Base-by-base conservation (phyloP, 2,797 vertebrate genomes). In the Agapornis canus region DNA sequence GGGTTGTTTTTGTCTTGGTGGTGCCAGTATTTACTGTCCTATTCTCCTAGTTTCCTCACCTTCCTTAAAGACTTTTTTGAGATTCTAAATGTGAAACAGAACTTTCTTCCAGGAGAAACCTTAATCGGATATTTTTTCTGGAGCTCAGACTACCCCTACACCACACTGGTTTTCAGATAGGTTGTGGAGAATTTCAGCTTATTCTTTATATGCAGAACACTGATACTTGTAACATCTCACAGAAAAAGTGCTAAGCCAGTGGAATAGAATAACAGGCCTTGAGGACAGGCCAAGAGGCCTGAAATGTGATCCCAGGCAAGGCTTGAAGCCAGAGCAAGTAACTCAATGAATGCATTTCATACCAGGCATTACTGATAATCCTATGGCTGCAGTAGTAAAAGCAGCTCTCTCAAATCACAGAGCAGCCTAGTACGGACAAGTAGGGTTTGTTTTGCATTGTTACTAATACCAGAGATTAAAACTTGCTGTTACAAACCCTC, bases 361-460 rank as follows among this genome's bases (percentile, higher is more conserved):
- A 86, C 47, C 88, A 47, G 71, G 92, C 88, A 90, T 95, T 86
- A 77, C 83, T 80, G 92, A 95, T 96, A 96, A 96, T 95, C 90
- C 86, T 23, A 48, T 8, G 79, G 64, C 6, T 86, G 87, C 42
- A 84, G 81, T 31, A 94, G 77, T 39, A 89, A 92, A 92, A 88
- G 66, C 87, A 70, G 61, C 73, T 66, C 70, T 76, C 69, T 91
- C 66, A 84, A 91, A 92, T 57, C 87, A 78, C 94, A 70, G 51
- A 63, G 73, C 77, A 81, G 69, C 80, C 73, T 68, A 66, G 31
- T 14, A 64, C 0, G 2, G 82, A 94, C 80, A 95, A 89, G 56
- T 4, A 20, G 69, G 82, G 68, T 51, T 95, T 96, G 83, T 90
- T 95, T 92, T 93, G 92, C 51, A 92, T 92, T 95, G 92, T 90